phyloP scores from a whole-genome alignment of 2,888 invertebrate genomes.

The Cheilosia urbana region DNA sequence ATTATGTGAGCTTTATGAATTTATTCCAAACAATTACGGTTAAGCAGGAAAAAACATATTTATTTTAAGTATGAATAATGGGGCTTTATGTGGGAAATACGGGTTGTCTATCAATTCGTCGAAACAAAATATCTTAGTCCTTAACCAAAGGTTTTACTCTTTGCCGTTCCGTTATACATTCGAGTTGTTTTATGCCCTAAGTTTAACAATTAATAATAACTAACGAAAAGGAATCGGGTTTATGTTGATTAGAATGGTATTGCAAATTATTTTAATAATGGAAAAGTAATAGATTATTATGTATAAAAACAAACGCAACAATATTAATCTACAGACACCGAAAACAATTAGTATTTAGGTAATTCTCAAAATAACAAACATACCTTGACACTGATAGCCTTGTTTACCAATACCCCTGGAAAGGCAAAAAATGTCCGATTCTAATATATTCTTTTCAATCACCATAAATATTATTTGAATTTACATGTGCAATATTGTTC shows the following conservation, averaged over 20 bases:
- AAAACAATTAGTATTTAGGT: constrained; percentile 63
- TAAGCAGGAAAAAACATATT: too few relatives aligned
- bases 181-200: neutral
- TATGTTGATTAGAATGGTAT: constrained; percentile 12
- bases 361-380: constrained; percentile 78
- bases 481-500: constrained; percentile 38
- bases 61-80: too few relatives aligned
- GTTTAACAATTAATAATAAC: neutral
- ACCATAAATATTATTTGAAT: constrained; percentile 57
- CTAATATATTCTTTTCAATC: constrained; percentile 80
- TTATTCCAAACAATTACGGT: too few relatives aligned
- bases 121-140: too few relatives aligned
- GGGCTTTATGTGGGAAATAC: too few relatives aligned
- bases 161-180: neutral
- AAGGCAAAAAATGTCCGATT: constrained; percentile 85
- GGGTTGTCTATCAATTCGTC: too few relatives aligned
- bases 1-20: too few relatives aligned
- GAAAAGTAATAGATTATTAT: constrained; percentile 26
- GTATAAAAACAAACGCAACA: constrained; percentile 52
- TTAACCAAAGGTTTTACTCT: neutral
- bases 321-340: constrained; percentile 67
- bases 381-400: constrained; percentile 99
- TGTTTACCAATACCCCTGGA: constrained; percentile 98
- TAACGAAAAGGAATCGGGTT: neutral
- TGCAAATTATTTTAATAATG: constrained; percentile 37